A percentile compares a stretch with the other conserved stretches of the same genome.
These are phyloP conservation scores for Caenorhabditis angaria DNA, from an alignment of 2,888 invertebrate genomes.

Conservation along the genomic window DNA sequence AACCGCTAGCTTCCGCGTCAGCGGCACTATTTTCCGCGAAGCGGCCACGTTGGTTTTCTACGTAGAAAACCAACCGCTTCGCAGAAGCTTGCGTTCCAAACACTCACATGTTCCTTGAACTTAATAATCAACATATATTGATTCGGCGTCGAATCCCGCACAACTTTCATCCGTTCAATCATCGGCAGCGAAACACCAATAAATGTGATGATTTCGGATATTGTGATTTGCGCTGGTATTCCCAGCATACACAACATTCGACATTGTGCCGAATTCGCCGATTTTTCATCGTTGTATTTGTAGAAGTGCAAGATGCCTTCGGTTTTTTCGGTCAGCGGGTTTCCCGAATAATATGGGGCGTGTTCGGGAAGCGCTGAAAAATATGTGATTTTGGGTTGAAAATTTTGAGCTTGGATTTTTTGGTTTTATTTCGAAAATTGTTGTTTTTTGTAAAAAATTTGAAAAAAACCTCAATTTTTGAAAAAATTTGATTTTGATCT, in stretches of 20 bases:
- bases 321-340: conserved; percentile 94
- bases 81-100: background rate
- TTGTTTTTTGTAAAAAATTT: no score
- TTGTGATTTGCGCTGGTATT: conserved; percentile 89
- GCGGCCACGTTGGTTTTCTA: no score
- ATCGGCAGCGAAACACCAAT: conserved; percentile 74
- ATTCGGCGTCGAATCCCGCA: conserved; percentile 87
- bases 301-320: conserved; percentile 95
- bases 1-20: no score
- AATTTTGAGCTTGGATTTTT: no score
- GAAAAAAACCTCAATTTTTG: no score
- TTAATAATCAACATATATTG: conserved; percentile 96
- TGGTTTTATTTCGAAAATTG: no score
- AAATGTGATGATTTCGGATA: conserved; percentile 91
- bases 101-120: conserved; percentile 77
- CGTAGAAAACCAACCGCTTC: background rate
- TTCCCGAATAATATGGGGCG: conserved; percentile 83
- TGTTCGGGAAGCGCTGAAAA: conserved; percentile 60
- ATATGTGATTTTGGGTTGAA: background rate
- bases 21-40: no score
- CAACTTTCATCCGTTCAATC: conserved; percentile 78
- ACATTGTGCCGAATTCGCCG: conserved; percentile 76
- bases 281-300: conserved; percentile 81
- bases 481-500: no score
- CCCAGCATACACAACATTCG: conserved; percentile 87